Base-by-base conservation (phyloP, 2,113 vertebrate genomes). In the Phalacrocorax carbo region DNA sequence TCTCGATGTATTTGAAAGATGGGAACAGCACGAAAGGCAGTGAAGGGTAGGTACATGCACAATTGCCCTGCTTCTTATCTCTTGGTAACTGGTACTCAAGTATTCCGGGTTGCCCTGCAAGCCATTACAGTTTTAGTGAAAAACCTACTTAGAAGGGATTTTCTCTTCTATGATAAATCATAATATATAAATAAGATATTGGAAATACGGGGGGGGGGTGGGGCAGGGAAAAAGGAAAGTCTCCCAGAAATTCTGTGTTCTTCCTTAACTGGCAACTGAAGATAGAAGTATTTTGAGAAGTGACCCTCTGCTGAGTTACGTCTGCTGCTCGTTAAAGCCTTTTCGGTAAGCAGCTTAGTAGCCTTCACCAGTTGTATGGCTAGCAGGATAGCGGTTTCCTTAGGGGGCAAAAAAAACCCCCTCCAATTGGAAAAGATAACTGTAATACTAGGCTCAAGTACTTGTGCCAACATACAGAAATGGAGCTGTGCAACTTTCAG, bases 1-100 rank as follows among this genome's bases (percentile, higher is more conserved):
- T 99, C 96, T 99, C 99, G 6, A 99, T 99, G 99, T 99, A 99
- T 97, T 98, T 99, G 61, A 99, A 99, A 97, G 99, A 99, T 13
- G 99, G 99, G 1, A 99, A 99, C 98, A 99, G 99, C 96, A 99
- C 99, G 10, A 99, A 99, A 98, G 99, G 98, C 85, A 98, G 97
- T 5, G 99, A 99, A 95, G 99, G 99, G 99, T 99, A 97, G 97
- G 99, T 98, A 68, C 22, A 34, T 2, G 2, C 85, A 27, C 69
- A 44, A 2, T 7, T 34, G 16, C 18, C 78, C 80, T 89, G 32
- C 55, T 73, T 36, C 11, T 84, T 36, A 32, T 27, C 40, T 78
- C 40, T 54, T 85, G 19, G 18, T 38, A 84, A 36, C 32, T 68
- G 54, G 25, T 48, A 2, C 75, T 79, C 49, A 49, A 3, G 38